A percentile compares a stretch with the other conserved stretches of the same genome.
Evolutionary conservation across 1,140 invertebrate species (phyloP).

Genomic region (Aphis craccivora): DNA sequence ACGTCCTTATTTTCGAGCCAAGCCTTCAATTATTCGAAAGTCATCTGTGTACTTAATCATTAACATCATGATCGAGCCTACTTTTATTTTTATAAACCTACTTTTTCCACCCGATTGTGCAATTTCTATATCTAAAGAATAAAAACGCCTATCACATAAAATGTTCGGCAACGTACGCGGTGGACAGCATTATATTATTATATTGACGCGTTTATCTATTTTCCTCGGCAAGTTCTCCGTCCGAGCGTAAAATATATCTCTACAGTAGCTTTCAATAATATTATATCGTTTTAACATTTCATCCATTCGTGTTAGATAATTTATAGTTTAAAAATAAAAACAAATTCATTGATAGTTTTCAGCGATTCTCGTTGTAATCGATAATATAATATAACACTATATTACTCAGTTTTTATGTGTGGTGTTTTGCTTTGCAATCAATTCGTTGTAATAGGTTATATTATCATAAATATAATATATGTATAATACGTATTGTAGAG

Average conservation of each 20-base stretch:
- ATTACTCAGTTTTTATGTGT: not conserved
- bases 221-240: not conserved
- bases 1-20: constrained; percentile 3
- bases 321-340: not conserved
- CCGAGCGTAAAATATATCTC: not conserved
- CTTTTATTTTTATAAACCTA: constrained; percentile 12
- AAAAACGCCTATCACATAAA: constrained; percentile 25
- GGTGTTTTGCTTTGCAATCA: not conserved
- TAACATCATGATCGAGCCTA: constrained; percentile 25
- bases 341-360: not conserved
- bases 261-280: not conserved
- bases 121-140: constrained; percentile 1
- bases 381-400: not conserved
- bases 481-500: not conserved
- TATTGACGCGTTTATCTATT: constrained; percentile 18
- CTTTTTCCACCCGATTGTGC: not conserved
- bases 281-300: not conserved
- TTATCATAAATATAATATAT: not conserved
- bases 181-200: not conserved
- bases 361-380: not conserved
- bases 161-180: not conserved
- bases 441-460: not conserved
- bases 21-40: constrained; percentile 48
- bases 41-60: constrained; percentile 25
- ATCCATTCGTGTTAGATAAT: not conserved